phyloP scores from a whole-genome alignment of 2,888 invertebrate species.

The Tillus elongatus region DNA sequence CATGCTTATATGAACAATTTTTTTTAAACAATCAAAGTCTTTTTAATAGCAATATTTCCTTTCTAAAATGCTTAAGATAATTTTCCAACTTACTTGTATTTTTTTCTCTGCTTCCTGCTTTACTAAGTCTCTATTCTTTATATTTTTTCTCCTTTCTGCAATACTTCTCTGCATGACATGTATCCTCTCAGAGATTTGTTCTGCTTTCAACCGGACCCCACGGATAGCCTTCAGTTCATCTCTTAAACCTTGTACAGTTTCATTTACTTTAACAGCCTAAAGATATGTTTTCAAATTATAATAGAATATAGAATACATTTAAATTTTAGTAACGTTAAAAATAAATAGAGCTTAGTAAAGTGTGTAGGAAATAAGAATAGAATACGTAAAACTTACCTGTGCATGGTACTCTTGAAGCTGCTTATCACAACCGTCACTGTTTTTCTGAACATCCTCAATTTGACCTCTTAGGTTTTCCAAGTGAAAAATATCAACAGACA shows the following conservation, averaged over 20 bases:
- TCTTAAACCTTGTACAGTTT: slow-evolving; percentile 17
- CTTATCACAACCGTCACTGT: slow-evolving; percentile 21
- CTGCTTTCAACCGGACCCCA: slow-evolving; percentile 21
- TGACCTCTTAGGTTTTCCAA: slow-evolving; percentile 36
- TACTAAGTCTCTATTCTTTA: slow-evolving; percentile 26
- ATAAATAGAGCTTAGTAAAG: too few relatives aligned
- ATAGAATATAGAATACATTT: slow-evolving; percentile 7
- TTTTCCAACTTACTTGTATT: slow-evolving; percentile 22
- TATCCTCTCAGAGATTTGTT: slow-evolving; percentile 25
- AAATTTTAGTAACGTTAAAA: too few relatives aligned
- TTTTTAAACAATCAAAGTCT: too few relatives aligned
- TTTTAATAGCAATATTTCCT: too few relatives aligned
- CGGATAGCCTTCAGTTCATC: slow-evolving; percentile 25
- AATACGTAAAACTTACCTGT: slow-evolving; percentile 29
- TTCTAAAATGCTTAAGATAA: too few relatives aligned
- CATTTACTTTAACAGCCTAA: slow-evolving; percentile 25
- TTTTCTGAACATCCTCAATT: slow-evolving; percentile 24
- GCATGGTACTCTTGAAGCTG: slow-evolving; percentile 36
- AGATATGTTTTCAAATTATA: slow-evolving; percentile 9
- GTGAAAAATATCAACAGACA: slow-evolving; percentile 49
- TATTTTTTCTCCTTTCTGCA: slow-evolving; percentile 21
- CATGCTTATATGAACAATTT: too few relatives aligned
- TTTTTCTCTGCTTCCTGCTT: slow-evolving; percentile 29
- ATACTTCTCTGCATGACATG: slow-evolving; percentile 20
- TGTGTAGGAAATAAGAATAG: too few relatives aligned